Evolutionary conservation across 2,888 invertebrate species (phyloP), one percentile per base, ranked within the genome.

Genomic region (Thelaira solivaga): DNA sequence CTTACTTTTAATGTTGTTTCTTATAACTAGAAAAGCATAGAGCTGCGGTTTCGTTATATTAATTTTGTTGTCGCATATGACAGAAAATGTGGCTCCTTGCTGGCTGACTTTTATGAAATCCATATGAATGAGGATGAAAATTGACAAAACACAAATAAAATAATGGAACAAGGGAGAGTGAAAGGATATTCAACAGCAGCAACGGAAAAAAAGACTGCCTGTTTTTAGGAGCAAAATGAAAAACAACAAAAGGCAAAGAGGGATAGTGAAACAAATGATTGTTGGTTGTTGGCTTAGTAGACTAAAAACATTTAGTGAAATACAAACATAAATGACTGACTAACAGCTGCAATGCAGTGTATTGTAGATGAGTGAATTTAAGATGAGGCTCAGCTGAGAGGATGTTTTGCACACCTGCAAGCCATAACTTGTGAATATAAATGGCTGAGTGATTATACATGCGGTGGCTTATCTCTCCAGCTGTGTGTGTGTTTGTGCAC

Each of bases 261-360:
- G 74, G 61, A 78, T 74, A 74, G 69, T 61, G 36, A 20, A 45
- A 36, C 64, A 49, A 69, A 65, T 43, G 64, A 68, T 64, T 64
- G 45, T 20, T 67, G 64, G n/a, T n/a, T n/a, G n/a, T n/a, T n/a
- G n/a, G n/a, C n/a, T n/a, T n/a, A 13, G 39, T 47, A 49, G 65
- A 29, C n/a, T 20, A 36, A 53, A 36, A 36, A 53, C 71, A 45
- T 18, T 2, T 26, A 62, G 53, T 45, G 45, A 62, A 13, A 36
- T 62, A 26, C 24, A 22, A 69, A 26, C 59, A 26, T 55, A 41
- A 67, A 39, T 49, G 62, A 29, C 49, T 78, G 64, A 74, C 74
- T 64, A 69, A 78, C 68, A 51, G 65, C 78, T 78, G 74, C 78
- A 78, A 55, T 78, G 78, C 78, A 74, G 78, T 61, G 45, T 47